These are phyloP conservation scores for Struthio camelus DNA, from an alignment of 2,113 vertebrate genomes.

Conservation along the genomic window DNA sequence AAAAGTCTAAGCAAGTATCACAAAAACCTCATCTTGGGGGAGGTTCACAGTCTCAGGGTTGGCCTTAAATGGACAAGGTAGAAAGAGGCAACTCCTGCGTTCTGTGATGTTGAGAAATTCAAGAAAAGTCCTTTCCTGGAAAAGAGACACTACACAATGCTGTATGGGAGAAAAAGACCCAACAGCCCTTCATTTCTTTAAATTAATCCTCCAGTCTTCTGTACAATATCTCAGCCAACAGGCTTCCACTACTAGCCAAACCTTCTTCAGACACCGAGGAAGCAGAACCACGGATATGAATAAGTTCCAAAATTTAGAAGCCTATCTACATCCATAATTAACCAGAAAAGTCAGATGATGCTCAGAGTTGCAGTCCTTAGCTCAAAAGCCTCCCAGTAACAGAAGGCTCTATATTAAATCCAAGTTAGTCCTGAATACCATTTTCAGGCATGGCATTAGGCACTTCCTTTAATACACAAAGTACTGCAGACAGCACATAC, in stretches of 20 bases:
- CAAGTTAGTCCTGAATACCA: constrained; percentile 12
- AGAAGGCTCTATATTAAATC: constrained; percentile 17
- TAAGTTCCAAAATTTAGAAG: constrained; percentile 52
- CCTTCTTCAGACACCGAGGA: not conserved
- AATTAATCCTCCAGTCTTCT: not conserved
- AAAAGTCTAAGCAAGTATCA: not conserved
- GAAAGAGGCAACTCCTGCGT: not conserved
- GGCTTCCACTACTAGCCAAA: constrained; percentile 21
- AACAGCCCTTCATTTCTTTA: not conserved
- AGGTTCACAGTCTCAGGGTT: not conserved
- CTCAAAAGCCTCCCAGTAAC: not conserved
- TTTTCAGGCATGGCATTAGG: constrained; percentile 1
- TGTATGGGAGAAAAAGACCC: not conserved
- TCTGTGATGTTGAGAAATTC: not conserved
- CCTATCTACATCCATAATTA: constrained; percentile 43
- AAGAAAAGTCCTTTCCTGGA: not conserved
- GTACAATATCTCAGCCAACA: not conserved
- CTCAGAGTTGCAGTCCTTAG: constrained; percentile 30
- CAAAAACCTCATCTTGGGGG: not conserved
- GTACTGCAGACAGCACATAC: not conserved
- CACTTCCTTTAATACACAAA: not conserved
- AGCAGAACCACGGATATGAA: not conserved
- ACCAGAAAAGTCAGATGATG: constrained; percentile 31
- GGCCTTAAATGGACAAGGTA: not conserved
- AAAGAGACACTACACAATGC: not conserved